These are phyloP conservation scores for Neopipo cinnamomea DNA, from an alignment of 2,113 vertebrate genomes.

Conservation along the genomic window DNA sequence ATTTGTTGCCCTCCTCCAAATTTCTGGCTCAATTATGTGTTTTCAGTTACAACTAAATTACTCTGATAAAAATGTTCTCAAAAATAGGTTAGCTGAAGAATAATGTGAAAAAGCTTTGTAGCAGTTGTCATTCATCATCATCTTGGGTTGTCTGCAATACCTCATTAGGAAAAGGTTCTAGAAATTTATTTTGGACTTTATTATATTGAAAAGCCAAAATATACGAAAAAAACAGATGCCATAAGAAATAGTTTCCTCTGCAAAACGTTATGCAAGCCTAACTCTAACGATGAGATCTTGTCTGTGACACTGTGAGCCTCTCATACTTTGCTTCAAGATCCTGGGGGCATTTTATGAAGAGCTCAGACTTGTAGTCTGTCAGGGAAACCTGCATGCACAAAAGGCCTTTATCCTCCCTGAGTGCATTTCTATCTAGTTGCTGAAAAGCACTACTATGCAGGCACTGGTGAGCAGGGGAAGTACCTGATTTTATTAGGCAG, in stretches of 20 bases:
- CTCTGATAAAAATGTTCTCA: not conserved
- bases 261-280: not conserved
- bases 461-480: not conserved
- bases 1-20: not conserved
- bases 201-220: constrained; percentile 13
- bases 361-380: not conserved
- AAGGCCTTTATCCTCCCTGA: not conserved
- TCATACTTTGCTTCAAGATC: not conserved
- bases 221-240: not conserved
- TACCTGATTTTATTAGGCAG: not conserved
- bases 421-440: not conserved
- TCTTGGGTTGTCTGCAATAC: not conserved
- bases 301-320: not conserved
- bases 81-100: not conserved
- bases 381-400: not conserved
- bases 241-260: not conserved
- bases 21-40: rapidly evolving
- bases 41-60: not conserved
- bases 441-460: not conserved
- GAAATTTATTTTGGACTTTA: not conserved
- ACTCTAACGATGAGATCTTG: not conserved
- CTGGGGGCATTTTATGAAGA: not conserved
- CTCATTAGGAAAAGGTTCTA: not conserved
- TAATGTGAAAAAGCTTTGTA: not conserved
- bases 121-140: not conserved